Conservation (phyloP, 2,113 vertebrate genomes). For the Crotophaga sulcirostris region DNA sequence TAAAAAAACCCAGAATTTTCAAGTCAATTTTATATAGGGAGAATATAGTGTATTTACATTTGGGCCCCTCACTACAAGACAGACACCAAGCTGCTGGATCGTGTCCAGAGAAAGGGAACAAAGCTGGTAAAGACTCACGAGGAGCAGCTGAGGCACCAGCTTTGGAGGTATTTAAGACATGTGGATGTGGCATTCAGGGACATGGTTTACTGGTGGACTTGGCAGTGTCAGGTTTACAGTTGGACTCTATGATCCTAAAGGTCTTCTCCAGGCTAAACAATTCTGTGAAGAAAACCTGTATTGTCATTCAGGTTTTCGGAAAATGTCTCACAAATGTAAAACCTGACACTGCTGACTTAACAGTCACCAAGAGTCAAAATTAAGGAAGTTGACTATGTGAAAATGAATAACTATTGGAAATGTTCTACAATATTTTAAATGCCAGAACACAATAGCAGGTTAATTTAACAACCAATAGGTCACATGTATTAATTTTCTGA, state of each 20-base stretch:
- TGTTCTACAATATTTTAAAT: background rate
- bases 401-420: background rate
- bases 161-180: too few species aligned
- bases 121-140: too few species aligned
- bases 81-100: too few species aligned
- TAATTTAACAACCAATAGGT: background rate
- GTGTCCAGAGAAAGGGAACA: too few species aligned
- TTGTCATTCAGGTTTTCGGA: background rate
- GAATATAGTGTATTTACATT: too few species aligned
- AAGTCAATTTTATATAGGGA: background rate
- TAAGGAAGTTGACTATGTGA: background rate
- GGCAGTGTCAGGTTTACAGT: too few species aligned
- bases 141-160: too few species aligned
- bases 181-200: too few species aligned
- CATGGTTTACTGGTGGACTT: too few species aligned
- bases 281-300: background rate
- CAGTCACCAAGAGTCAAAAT: background rate
- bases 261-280: too few species aligned
- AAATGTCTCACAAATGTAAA: background rate
- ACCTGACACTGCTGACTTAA: background rate
- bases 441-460: background rate
- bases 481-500: background rate
- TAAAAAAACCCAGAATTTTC: background rate
- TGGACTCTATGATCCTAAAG: too few species aligned
- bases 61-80: too few species aligned